Evolutionary conservation across 1,140 invertebrate genomes (phyloP), one percentile per base, ranked within the genome.

Genomic region (Dendroctonus ponderosae): DNA sequence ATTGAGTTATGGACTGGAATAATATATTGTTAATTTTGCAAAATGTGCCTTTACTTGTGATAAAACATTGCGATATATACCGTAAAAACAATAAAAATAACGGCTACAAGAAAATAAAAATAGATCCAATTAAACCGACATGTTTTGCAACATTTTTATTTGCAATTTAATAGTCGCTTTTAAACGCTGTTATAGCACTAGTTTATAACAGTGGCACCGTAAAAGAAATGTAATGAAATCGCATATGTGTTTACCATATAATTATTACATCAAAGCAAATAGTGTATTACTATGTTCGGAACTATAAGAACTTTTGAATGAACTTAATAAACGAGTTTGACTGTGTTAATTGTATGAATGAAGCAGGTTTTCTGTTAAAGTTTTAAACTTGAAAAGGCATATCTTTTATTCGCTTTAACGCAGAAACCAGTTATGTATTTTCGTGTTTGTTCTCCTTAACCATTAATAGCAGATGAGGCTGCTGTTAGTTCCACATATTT

Each of bases 311-410:
- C 15, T 53, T 63, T 63, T 63, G 61, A 63, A 63, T 63, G 61
- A 63, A 63, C 52, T 46, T 63, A 62, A 63, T 63, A 63, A 63
- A 63, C 61, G 61, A 48, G 61, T 63, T 63, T 52, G 61, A 43
- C 44, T 53, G 48, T 49, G 41, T 46, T 54, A 46, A 63, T 54
- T 51, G 61, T 44, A 52, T 63, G 61, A 63, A 63, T 54, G 61
- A 63, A 63, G 61, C 61, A 63, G 61, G 61, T 63, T 63, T 62
- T 54, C 50, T 63, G 61, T 42, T 61, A 39, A 61, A 61, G 43
- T 53, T 63, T 56, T 53, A 53, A 53, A 63, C 61, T 52, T 62
- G 59, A 51, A 62, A 62, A 62, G 59, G 59, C 59, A 52, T 52
- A 62, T 62, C 44, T 44, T 61, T 58, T 61, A 61, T 61, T 61